phyloP scores from a whole-genome alignment of 1,140 invertebrate genomes.

The Eulimnadia texana region DNA sequence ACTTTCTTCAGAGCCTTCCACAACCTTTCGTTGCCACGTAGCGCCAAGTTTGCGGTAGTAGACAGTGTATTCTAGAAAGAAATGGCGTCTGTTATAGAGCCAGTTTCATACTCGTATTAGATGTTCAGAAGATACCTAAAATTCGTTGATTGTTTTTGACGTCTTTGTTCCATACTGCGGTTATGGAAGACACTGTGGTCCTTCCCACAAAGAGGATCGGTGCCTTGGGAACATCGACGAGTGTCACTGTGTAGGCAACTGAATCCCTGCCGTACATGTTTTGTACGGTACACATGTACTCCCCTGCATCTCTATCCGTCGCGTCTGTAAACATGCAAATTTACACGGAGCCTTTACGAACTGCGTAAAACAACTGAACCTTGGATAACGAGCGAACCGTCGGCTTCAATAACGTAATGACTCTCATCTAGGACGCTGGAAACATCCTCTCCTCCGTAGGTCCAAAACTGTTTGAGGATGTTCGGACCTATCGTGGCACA shows the following conservation, averaged over 20 bases:
- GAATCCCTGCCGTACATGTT: conserved; percentile 9
- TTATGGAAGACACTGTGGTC: conserved; percentile 6
- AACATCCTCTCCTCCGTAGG: neutral
- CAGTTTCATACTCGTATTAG: neutral
- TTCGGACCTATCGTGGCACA: neutral
- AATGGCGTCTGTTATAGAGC: neutral
- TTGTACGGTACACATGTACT: conserved; percentile 7
- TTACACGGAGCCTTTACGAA: no score
- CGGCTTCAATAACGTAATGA: no score
- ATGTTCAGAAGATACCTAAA: conserved; percentile 4
- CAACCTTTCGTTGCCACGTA: neutral
- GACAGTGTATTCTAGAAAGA: neutral
- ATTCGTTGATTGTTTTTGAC: neutral
- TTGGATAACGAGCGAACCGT: no score
- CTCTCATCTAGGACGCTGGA: no score
- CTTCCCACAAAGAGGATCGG: neutral
- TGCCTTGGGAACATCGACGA: neutral
- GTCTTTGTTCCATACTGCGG: neutral
- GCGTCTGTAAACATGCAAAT: neutral
- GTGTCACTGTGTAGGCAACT: neutral
- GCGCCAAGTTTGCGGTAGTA: neutral
- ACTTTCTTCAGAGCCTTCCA: neutral
- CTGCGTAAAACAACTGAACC: no score
- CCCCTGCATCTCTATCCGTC: neutral
- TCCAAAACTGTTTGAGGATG: neutral